Conservation (phyloP, 1,140 invertebrate genomes). For the Metaphire vulgaris region DNA sequence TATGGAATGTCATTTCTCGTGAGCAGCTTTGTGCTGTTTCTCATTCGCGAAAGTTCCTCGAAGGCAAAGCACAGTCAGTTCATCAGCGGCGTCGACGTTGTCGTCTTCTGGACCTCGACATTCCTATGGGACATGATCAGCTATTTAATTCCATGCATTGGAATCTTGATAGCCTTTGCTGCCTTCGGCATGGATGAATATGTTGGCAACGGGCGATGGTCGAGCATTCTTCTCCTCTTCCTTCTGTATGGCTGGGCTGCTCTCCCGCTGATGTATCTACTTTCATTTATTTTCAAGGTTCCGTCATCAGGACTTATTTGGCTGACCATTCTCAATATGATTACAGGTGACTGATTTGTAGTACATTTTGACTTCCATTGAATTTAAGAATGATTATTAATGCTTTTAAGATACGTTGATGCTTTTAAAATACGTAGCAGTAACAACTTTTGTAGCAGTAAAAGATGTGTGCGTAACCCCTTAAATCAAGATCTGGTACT, state of each 20-base stretch:
- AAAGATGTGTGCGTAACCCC: too few species aligned
- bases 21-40: conserved; percentile 43
- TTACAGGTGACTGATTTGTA: conserved; percentile 8
- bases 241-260: conserved; percentile 44
- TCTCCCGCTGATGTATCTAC: conserved; percentile 46
- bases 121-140: conserved; percentile 63
- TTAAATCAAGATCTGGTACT: too few species aligned
- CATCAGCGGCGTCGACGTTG: conserved; percentile 57
- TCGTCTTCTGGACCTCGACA: conserved; percentile 65
- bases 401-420: too few species aligned
- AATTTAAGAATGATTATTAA: too few species aligned
- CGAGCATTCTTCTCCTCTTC: conserved; percentile 39
- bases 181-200: conserved; percentile 55
- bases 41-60: conserved; percentile 35
- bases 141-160: conserved; percentile 41
- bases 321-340: conserved; percentile 44
- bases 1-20: conserved; percentile 50
- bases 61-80: conserved; percentile 47
- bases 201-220: conserved; percentile 39
- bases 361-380: too few species aligned
- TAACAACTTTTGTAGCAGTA: too few species aligned
- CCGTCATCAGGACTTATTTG: conserved; percentile 46
- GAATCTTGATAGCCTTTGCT: conserved; percentile 40
- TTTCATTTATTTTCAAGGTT: conserved; percentile 44
- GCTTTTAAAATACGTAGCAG: too few species aligned